Base-by-base conservation (phyloP, 2,888 invertebrate genomes). In the Argyresthia albistria region DNA sequence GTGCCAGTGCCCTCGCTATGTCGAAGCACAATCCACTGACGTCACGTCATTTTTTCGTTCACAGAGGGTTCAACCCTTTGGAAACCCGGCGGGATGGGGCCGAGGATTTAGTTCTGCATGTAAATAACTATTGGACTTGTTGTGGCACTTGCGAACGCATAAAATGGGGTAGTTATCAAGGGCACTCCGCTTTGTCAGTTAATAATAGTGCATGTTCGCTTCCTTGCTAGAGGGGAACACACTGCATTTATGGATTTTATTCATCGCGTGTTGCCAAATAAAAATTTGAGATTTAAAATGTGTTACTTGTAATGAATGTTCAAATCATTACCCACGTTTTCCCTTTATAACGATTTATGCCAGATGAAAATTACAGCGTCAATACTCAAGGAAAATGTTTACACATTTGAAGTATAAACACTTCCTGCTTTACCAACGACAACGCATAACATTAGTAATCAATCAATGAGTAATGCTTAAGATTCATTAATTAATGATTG, bases 61-160 rank as follows among this genome's bases (percentile, higher is more conserved):
- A 76, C 76, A 82, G 37, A 76, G 81, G 86, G 86, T 83, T 76
- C 69, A 82, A 86, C 86, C 86, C 86, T 82, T 72, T 69, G 15
- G 8, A 46, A 39, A 10, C 8, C 45, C 16, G 39, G 4, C 11
- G 35, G 14, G 82, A 83, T 83, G 84, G 84, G 78, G 79, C 77
- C 67, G 65, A 71, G 69, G 75, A 82, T 80, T 82, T 80, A 81
- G 79, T 81, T 74, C 74, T 76, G 79, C 80, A 86, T 84, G 79
- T 83, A 82, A 84, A 86, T 87, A 79, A 80, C 77, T 78, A 80
- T 82, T 77, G 77, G 74, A 82, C 83, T 83, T 80, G 83, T 80
- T 78, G 73, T 76, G 73, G 77, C 86, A 86, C 84, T 86, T 82
- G 84, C 80, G 76, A 72, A 67, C 69, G 12, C 73, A 75, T 74